Conservation (phyloP, 2,888 invertebrate genomes). For the Teleogryllus oceanicus region DNA sequence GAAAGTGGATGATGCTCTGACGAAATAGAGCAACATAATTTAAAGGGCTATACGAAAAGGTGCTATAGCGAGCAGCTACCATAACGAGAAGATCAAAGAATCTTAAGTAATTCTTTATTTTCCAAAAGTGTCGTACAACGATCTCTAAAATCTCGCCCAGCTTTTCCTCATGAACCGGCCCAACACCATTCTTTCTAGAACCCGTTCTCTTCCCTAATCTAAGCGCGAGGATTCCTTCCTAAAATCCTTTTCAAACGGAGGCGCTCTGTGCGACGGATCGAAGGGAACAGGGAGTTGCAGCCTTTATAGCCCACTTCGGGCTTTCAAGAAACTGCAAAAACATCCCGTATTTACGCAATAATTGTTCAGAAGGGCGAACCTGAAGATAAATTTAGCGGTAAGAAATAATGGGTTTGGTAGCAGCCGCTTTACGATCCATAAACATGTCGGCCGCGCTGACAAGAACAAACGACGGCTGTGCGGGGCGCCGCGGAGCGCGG, state of each 20-base stretch:
- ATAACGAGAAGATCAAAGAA: no score
- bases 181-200: background rate
- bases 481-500: background rate
- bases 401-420: constrained; percentile 18
- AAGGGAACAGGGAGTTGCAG: background rate
- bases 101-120: no score
- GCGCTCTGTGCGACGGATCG: background rate
- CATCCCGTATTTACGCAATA: constrained; percentile 18
- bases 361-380: constrained; percentile 18
- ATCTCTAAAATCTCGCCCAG: background rate
- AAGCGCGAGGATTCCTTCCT: background rate
- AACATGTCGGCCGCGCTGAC: constrained; percentile 18
- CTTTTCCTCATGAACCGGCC: no score
- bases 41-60: no score
- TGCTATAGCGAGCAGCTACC: no score
- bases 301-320: constrained; percentile 18
- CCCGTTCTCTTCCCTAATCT: background rate
- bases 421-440: constrained; percentile 18
- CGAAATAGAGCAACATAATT: no score
- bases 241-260: constrained; percentile 2
- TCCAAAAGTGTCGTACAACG: background rate
- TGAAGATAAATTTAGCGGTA: constrained; percentile 11
- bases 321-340: constrained; percentile 18
- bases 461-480: background rate
- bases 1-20: no score